Percentiles rank a stretch among this genome's conserved stretches.
These are phyloP conservation scores for Sebastes itinus DNA, from an alignment of 2,797 vertebrate genomes.

Conservation along the genomic window DNA sequence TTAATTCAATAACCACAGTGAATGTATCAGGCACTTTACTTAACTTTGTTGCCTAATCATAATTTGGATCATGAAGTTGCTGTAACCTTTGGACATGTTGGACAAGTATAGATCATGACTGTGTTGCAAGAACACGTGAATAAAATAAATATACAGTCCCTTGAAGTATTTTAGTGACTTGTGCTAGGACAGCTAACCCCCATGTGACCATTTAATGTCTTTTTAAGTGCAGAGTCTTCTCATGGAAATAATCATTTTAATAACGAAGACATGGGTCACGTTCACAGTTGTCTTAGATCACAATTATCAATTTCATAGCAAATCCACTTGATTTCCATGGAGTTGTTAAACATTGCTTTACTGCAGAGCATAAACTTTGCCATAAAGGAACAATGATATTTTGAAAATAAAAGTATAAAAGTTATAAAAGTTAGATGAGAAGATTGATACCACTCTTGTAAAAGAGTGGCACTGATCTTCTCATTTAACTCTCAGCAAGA, in stretches of 20 bases:
- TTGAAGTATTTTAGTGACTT: neutral
- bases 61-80: too few species aligned
- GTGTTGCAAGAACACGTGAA: neutral
- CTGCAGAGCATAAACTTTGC: too few species aligned
- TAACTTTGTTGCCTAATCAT: neutral
- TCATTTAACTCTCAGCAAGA: too few species aligned
- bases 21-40: neutral
- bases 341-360: too few species aligned
- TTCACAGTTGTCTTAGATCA: neutral
- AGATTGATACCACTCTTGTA: too few species aligned
- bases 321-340: neutral
- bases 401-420: too few species aligned
- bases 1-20: neutral
- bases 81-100: neutral
- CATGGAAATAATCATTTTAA: neutral
- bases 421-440: too few species aligned
- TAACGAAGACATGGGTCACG: neutral
- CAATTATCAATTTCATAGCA: neutral
- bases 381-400: too few species aligned
- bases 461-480: too few species aligned
- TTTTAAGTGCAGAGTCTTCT: neutral
- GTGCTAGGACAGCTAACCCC: neutral
- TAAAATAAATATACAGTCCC: neutral
- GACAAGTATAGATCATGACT: neutral
- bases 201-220: neutral